Evolutionary conservation across 2,797 vertebrate species (phyloP), one percentile per base, ranked within the genome.

Genomic region (Melanotaenia boesemani): DNA sequence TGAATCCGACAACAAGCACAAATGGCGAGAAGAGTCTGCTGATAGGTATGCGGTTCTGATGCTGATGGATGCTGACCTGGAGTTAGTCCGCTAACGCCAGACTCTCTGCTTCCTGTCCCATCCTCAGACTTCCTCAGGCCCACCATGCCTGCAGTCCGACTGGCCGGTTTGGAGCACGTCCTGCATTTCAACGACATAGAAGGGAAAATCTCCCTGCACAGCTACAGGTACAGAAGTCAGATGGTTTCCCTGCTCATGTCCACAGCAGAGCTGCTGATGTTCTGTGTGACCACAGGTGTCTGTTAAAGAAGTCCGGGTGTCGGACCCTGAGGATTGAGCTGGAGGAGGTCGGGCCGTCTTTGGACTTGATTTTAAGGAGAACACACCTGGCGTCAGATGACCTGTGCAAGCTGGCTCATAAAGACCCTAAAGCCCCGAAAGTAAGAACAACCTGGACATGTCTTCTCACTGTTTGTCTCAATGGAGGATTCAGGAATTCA

Each of bases 231-330:
- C 36, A 10, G 8, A 11, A 36, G 8, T 11, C 36, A 8, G 8
- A 11, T 11, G 36, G 1, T 37, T 37, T 37, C 10, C 36, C 36
- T 37, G 36, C 36, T 37, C 34, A 5, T 1, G 34, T 34, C 34
- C 34, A 10, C 36, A 37, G 36, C 50, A 55, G 28, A 66, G 3
- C 15, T 32, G 13, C 0, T 20, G 3, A 57, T 34, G 20, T 26
- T 3, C 15, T 50, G n/a, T 60, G 22, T 70, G 6, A 1, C 46
- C 76, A 13, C 93, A 95, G 97, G 86, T 92, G 95, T 67, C 82
- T 98, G 79, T 71, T 99, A 91, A 99, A 99, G 92, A 99, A 98
- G 85, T 99, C 98, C 1, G 98, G 98, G 6, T 99, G 97, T 75
- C 95, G 96, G 86, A 98, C 96, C 1, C 98, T 97, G 0, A 92